Percentiles rank a stretch among this genome's conserved stretches.
These are phyloP conservation scores for Steinernema feltiae DNA, from an alignment of 1,140 invertebrate species.

Conservation along the genomic window DNA sequence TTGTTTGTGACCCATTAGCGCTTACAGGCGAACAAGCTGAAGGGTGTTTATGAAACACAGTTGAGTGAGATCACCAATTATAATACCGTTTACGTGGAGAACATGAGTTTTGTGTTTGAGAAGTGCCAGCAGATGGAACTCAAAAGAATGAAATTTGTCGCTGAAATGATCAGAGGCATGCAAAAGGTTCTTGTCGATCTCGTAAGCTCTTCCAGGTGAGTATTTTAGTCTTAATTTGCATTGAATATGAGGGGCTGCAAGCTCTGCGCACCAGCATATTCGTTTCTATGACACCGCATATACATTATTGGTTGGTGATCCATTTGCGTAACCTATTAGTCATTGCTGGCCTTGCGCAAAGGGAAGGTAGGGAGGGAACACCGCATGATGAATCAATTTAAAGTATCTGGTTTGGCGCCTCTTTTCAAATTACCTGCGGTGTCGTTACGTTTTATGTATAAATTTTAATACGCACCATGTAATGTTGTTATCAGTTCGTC, in stretches of 20 bases:
- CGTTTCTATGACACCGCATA: neutral
- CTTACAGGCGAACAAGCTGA: conserved; percentile 38
- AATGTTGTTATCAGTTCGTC: no score
- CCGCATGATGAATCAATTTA: neutral
- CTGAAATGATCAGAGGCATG: conserved; percentile 51
- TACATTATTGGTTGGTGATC: no score
- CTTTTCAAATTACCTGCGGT: neutral
- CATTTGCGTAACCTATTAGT: no score
- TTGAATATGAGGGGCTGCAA: neutral
- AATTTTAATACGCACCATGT: no score
- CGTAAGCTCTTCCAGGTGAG: conserved; percentile 35
- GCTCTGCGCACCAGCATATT: neutral
- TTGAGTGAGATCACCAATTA: conserved; percentile 46
- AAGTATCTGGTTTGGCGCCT: neutral
- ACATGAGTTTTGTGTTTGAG: conserved; percentile 57
- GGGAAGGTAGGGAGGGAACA: neutral
- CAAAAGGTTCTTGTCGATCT: conserved; percentile 47
- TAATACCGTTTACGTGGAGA: conserved; percentile 46
- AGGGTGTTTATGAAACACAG: conserved; percentile 40
- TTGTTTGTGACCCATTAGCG: no score
- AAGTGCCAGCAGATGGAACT: conserved; percentile 54
- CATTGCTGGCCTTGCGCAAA: no score
- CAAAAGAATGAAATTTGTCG: conserved; percentile 48
- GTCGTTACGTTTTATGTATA: neutral
- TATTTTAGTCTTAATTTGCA: conserved; percentile 19